Conservation (phyloP, 1,140 invertebrate species). For the Temnothorax nylanderi region DNA sequence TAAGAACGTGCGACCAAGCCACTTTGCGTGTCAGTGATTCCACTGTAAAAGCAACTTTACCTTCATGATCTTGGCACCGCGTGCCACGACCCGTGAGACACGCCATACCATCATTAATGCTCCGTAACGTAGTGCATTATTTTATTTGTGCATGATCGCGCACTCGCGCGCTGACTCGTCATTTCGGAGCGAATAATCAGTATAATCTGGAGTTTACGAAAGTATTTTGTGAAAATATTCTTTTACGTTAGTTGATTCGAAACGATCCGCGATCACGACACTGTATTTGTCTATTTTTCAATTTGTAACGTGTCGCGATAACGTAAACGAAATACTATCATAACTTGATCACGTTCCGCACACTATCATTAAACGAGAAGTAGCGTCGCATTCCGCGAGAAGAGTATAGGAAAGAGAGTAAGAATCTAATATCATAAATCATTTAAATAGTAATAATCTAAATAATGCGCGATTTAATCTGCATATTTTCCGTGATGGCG, state of each 20-base stretch:
- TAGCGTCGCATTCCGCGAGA: background rate
- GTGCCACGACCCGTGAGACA: conserved; percentile 64
- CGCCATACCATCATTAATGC: conserved; percentile 67
- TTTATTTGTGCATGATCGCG: conserved; percentile 66
- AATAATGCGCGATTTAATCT: background rate
- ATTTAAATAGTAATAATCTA: background rate
- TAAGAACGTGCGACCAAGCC: conserved; percentile 63
- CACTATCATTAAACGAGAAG: background rate
- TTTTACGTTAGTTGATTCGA: background rate
- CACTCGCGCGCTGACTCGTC: conserved; percentile 48
- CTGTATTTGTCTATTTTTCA: background rate
- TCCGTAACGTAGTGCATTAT: conserved; percentile 51
- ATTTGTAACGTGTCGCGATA: background rate
- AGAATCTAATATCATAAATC: background rate
- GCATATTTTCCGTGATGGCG: background rate
- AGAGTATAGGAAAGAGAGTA: too few relatives aligned
- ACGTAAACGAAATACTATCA: background rate
- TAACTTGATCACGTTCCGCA: background rate
- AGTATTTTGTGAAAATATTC: conserved; percentile 13
- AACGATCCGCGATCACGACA: conserved; percentile 9
- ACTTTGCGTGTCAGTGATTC: conserved; percentile 67
- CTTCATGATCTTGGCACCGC: conserved; percentile 67
- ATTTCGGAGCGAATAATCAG: conserved; percentile 17
- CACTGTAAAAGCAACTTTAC: conserved; percentile 56
- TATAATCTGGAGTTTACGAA: conserved; percentile 1